Base-by-base conservation (phyloP, 2,797 vertebrate genomes). In the Gymnopithys bicolor region DNA sequence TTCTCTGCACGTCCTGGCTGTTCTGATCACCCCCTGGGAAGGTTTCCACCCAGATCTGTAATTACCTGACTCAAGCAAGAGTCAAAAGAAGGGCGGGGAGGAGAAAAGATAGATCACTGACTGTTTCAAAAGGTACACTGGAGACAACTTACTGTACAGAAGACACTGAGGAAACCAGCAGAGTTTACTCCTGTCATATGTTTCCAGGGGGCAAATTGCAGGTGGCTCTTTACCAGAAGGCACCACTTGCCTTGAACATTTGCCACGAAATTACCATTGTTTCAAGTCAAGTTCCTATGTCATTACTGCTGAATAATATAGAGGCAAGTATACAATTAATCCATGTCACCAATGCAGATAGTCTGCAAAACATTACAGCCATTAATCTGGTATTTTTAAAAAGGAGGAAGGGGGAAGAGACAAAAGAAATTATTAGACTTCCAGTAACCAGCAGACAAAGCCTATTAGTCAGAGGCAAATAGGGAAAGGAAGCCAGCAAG, bases 251-350 rank as follows among this genome's bases (percentile, higher is more conserved):
- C 90, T 83, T 74, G 56, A 93, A 88, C 64, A 76, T 89, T 96
- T 90, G 84, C 93, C 91, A 91, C 7, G 35, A 89, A 97, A 97
- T 97, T 94, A 96, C 90, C 84, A 95, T 77, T 95, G 91, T 97
- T 97, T 97, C 49, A 1, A 92, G 83, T 55, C 89, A 48, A 97
- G 90, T 92, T 87, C 89, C 79, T 90, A 39, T 84, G 90, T 73
- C 94, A 96, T 97, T 88, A 92, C 73, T 87, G 96, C 92, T 88
- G 79, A 97, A 93, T 90, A 97, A 95, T 71, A 87, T 55, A 33
- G 55, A 97, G 82, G 68, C 80, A 87, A 89, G 46, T 32, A 76
- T 63, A 85, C 93, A 96, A 97, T 96, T 94, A 97, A 91, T 88
- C 88, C 79, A 18, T 80, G 89, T 94, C 91, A 94, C 48, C 52